phyloP scores from a whole-genome alignment of 2,113 vertebrate genomes.

The Mionectes macconnelli region DNA sequence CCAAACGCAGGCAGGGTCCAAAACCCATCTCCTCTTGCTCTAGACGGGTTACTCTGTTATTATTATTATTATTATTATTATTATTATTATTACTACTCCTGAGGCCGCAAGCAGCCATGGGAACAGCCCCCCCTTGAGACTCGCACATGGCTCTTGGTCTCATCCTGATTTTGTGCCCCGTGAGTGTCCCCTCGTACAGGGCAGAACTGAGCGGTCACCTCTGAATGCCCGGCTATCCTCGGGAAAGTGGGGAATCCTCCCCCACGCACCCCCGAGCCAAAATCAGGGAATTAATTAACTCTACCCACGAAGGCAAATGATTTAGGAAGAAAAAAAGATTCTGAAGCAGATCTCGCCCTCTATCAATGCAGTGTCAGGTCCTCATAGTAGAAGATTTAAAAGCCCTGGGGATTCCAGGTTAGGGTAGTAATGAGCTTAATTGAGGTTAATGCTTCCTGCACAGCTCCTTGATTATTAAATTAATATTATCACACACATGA shows the following conservation, averaged over 20 bases:
- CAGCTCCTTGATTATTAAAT: slow-evolving; percentile 92
- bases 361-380: slow-evolving; percentile 69
- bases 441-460: slow-evolving; percentile 90
- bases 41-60: not conserved
- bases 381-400: slow-evolving; percentile 73
- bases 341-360: slow-evolving; percentile 63
- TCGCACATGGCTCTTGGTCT: not conserved
- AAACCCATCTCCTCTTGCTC: not conserved
- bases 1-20: not conserved
- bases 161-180: not conserved
- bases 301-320: not conserved
- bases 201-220: not conserved
- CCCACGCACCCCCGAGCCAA: not conserved
- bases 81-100: not conserved
- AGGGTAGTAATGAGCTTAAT: slow-evolving; percentile 88
- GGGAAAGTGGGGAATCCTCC: not conserved
- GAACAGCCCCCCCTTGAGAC: not conserved
- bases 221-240: not conserved
- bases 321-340: slow-evolving; percentile 2
- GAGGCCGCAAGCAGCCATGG: not conserved
- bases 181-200: not conserved
- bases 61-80: not conserved
- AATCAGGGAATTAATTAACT: slow-evolving; percentile 54
- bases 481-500: slow-evolving; percentile 87
- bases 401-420: slow-evolving; percentile 67